Percentiles rank a stretch among this genome's conserved stretches.
Conservation (phyloP, 2,797 vertebrate species). For the Phalanger gymnotis region DNA sequence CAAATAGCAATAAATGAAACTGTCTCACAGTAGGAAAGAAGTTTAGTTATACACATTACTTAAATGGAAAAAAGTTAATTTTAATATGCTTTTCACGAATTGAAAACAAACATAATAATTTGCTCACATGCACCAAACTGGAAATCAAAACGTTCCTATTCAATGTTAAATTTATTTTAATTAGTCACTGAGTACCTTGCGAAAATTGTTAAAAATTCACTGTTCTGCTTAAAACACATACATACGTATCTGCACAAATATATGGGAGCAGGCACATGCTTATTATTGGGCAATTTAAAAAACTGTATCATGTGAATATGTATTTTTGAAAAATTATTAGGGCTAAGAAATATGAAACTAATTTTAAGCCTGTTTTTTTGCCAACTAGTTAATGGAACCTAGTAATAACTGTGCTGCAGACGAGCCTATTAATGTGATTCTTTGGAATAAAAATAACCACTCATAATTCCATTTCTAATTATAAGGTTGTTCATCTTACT, state of each 20-base stretch:
- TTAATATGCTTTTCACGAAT: conserved; percentile 84
- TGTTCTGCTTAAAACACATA: conserved; percentile 70
- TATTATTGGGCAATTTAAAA: conserved; percentile 70
- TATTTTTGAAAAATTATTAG: conserved; percentile 71
- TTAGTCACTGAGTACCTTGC: conserved; percentile 75
- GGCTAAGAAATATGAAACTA: conserved; percentile 68
- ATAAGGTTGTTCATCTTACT: conserved; percentile 74
- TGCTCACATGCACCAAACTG: conserved; percentile 76
- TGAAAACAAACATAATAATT: conserved; percentile 84
- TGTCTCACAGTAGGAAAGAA: conserved; percentile 87
- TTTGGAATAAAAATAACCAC: conserved; percentile 69
- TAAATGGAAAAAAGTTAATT: conserved; percentile 87
- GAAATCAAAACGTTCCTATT: conserved; percentile 83
- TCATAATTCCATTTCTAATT: conserved; percentile 74
- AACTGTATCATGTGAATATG: conserved; percentile 51
- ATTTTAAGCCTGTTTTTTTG: conserved; percentile 66
- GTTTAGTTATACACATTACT: conserved; percentile 86
- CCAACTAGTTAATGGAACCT: conserved; percentile 73
- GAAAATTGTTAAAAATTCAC: conserved; percentile 71
- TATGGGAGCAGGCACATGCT: conserved; percentile 49
- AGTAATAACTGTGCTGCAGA: conserved; percentile 68
- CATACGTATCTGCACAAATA: conserved; percentile 71
- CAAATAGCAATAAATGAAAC: conserved; percentile 89
- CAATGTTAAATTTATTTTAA: conserved; percentile 85
- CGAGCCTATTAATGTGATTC: conserved; percentile 69